phyloP scores from a whole-genome alignment of 2,888 invertebrate species.

The Cenopis cana region DNA sequence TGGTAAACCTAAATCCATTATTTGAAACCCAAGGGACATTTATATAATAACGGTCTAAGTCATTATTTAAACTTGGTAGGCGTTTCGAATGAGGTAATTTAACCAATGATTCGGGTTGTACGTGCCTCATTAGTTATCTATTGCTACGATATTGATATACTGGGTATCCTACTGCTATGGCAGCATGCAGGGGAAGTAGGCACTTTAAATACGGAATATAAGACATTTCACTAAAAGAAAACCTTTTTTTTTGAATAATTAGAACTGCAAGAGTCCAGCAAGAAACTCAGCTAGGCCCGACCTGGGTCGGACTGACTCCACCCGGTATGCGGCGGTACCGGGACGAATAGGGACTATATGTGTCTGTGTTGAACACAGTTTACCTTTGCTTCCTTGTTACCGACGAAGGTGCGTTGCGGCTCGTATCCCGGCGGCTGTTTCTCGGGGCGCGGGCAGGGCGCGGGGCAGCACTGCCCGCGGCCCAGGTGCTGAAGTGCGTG shows the following conservation, averaged over 20 bases:
- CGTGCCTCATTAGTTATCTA: constrained; percentile 13
- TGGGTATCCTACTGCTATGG: no score
- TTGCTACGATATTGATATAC: no score
- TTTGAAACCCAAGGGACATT: not conserved
- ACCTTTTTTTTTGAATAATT: no score
- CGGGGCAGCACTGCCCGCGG: constrained; percentile 72
- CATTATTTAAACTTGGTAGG: not conserved
- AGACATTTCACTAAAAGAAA: no score
- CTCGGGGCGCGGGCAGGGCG: constrained; percentile 68
- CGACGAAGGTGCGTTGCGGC: constrained; percentile 66
- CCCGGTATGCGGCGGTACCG: no score
- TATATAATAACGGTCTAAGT: not conserved
- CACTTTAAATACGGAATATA: no score
- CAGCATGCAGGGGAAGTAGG: no score
- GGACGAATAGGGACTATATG: no score
- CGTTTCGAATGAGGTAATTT: not conserved
- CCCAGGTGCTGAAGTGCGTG: constrained; percentile 85
- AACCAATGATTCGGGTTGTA: not conserved
- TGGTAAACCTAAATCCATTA: not conserved
- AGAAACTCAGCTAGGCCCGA: no score
- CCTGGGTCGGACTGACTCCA: no score
- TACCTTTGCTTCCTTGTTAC: constrained; percentile 71
- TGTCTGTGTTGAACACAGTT: no score
- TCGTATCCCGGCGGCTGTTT: constrained; percentile 61
- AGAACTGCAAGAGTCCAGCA: no score